Percentiles rank a stretch among this genome's conserved stretches.
These are phyloP conservation scores for Epirrhoe tristata DNA, from an alignment of 2,888 invertebrate genomes.

Conservation along the genomic window DNA sequence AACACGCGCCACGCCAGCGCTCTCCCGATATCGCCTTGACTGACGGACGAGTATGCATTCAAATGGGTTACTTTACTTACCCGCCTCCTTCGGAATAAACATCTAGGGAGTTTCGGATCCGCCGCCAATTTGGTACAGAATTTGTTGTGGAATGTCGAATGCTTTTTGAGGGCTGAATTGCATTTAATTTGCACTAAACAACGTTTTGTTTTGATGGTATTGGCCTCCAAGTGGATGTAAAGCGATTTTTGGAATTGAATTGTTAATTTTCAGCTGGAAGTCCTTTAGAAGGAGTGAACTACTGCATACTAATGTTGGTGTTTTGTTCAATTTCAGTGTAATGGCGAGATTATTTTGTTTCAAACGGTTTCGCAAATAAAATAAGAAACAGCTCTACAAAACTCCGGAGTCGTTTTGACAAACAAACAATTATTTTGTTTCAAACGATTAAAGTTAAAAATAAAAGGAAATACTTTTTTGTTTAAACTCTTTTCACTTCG, in stretches of 20 bases:
- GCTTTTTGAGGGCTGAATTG: constrained; percentile 82
- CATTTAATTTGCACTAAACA: constrained; percentile 84
- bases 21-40: constrained; percentile 87
- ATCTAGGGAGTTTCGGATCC: constrained; percentile 69
- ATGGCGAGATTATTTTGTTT: constrained; percentile 41
- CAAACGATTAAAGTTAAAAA: constrained; percentile 4
- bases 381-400: constrained; percentile 30
- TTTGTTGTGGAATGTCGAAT: constrained; percentile 83
- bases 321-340: constrained; percentile 44
- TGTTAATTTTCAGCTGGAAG: constrained; percentile 45
- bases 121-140: constrained; percentile 80
- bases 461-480: constrained; percentile 39
- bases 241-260: constrained; percentile 49
- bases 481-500: neutral
- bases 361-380: constrained; percentile 38
- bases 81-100: constrained; percentile 74
- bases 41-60: constrained; percentile 91
- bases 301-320: constrained; percentile 44
- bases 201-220: constrained; percentile 69
- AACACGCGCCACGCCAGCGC: constrained; percentile 72
- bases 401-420: constrained; percentile 9
- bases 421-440: constrained; percentile 18
- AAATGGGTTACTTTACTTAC: constrained; percentile 89
- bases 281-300: constrained; percentile 44
- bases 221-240: constrained; percentile 54